Evolutionary conservation across 1,140 invertebrate species (phyloP).

Genomic region (Penaeus vannamei): DNA sequence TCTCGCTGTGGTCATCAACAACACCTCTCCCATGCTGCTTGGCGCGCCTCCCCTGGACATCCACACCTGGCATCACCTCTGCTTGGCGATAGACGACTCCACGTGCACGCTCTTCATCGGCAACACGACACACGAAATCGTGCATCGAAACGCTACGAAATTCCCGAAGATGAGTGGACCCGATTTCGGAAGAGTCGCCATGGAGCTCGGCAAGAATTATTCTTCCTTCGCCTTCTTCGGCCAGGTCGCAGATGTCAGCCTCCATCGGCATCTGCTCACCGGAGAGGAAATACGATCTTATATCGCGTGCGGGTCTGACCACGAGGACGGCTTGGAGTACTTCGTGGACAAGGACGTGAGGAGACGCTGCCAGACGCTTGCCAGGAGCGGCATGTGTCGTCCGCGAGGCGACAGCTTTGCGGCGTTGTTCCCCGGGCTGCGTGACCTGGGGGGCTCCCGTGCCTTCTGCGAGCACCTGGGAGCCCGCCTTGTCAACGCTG

Average conservation of each 20-base stretch:
- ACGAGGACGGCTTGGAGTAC: not conserved
- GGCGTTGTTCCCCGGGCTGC: not conserved
- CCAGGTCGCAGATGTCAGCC: too few species aligned
- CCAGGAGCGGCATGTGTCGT: not conserved
- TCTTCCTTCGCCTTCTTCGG: too few species aligned
- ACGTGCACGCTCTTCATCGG: not conserved
- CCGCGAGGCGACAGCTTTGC: not conserved
- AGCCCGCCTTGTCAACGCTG: not conserved
- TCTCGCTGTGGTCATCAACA: not conserved
- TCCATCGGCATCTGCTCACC: too few species aligned
- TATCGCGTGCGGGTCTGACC: not conserved
- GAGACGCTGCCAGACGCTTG: not conserved
- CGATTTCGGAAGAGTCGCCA: too few species aligned
- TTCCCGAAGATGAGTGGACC: not conserved
- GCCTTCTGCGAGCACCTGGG: not conserved
- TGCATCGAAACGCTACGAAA: not conserved
- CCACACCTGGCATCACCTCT: slow-evolving; percentile 39
- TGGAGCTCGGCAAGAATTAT: too few species aligned
- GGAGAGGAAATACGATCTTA: not conserved
- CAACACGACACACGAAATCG: not conserved
- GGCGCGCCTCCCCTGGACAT: not conserved
- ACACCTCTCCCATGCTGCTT: not conserved
- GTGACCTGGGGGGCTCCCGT: not conserved
- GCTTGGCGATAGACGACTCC: not conserved
- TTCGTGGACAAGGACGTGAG: not conserved